A percentile compares a stretch with the other conserved stretches of the same genome.
Evolutionary conservation across 2,888 invertebrate species (phyloP).

Genomic region (Mythimna ferrago): DNA sequence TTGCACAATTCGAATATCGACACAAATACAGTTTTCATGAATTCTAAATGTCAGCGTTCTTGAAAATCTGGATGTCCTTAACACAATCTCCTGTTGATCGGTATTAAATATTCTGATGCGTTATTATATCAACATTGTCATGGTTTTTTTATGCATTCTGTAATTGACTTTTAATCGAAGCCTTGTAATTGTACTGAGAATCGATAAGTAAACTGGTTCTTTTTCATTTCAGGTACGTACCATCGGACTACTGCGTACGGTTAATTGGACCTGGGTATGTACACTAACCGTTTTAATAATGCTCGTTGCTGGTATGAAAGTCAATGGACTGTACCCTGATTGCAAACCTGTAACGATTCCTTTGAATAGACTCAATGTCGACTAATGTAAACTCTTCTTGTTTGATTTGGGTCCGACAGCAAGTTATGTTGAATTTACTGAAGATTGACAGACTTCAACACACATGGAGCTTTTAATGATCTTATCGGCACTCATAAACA

Average conservation of each 20-base stretch:
- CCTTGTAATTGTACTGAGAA: conserved; percentile 72
- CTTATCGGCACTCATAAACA: conserved; percentile 34
- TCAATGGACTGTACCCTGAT: conserved; percentile 65
- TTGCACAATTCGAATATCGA: conserved; percentile 66
- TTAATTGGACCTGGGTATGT: conserved; percentile 68
- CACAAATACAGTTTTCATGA: conserved; percentile 56
- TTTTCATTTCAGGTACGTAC: conserved; percentile 79
- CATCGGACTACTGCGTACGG: conserved; percentile 60
- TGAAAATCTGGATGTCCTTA: conserved; percentile 59
- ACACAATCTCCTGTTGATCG: conserved; percentile 42
- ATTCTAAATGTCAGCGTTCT: conserved; percentile 59
- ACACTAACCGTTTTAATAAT: conserved; percentile 67
- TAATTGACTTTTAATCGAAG: conserved; percentile 67
- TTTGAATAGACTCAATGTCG: conserved; percentile 58
- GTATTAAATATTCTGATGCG: conserved; percentile 57
- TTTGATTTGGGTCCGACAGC: conserved; percentile 51
- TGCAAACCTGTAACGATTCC: conserved; percentile 64
- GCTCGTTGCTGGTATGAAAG: conserved; percentile 58
- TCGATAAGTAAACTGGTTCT: conserved; percentile 72
- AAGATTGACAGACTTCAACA: conserved; percentile 20
- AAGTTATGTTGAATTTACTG: conserved; percentile 27
- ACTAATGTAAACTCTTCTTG: conserved; percentile 50
- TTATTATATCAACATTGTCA: conserved; percentile 63
- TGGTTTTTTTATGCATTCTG: conserved; percentile 53
- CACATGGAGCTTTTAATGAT: conserved; percentile 44